Base-by-base conservation (phyloP, 2,797 vertebrate species). In the Catostomus latipinnis region DNA sequence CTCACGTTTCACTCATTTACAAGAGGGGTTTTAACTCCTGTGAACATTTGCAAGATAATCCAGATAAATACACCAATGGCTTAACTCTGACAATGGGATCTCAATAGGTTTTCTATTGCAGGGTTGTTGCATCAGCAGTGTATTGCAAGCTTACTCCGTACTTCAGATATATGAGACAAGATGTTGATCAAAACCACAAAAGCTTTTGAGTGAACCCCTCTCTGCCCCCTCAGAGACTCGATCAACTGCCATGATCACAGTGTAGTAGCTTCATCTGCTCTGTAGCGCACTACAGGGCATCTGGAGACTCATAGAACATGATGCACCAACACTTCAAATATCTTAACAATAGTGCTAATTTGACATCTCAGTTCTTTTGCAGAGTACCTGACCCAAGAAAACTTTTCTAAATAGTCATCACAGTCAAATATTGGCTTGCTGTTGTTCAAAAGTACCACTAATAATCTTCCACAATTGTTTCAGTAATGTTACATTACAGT, bases 211-310 rank as follows among this genome's bases (percentile, higher is more conserved):
- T 74, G 78, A 86, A 76, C 65, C 78, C 60, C 78, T 85, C 73
- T 82, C 78, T 57, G 67, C 18, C 75, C 62, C 81, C 81, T 75
- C 67, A 8, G 71, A 82, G 81, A 75, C 53, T 66, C 76, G 78
- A 86, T 84, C 81, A 84, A 73, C 58, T 69, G 74, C 74, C 71
- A 80, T 83, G 81, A 86, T 87, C 85, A 84, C 63, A 81, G 74
- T 73, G 72, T 43, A 63, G 82, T 74, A 80, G 66, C 70, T 62
- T 13, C 65, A 69, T 78, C 84, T 75, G 56, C 75, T 63, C 57
- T 1, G 22, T 60, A 9, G n/a, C 6, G n/a, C 65, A 77, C 53
- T 81, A 70, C 62, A 58, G 66, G 80, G 54, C 79, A 78, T 77
- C 66, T 69, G 66, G 52, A 72, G 43, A 63, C 16, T 62, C 48